Evolutionary conservation across 2,888 invertebrate species (phyloP), one percentile per base, ranked within the genome.

Genomic region (Aplocera efformata): DNA sequence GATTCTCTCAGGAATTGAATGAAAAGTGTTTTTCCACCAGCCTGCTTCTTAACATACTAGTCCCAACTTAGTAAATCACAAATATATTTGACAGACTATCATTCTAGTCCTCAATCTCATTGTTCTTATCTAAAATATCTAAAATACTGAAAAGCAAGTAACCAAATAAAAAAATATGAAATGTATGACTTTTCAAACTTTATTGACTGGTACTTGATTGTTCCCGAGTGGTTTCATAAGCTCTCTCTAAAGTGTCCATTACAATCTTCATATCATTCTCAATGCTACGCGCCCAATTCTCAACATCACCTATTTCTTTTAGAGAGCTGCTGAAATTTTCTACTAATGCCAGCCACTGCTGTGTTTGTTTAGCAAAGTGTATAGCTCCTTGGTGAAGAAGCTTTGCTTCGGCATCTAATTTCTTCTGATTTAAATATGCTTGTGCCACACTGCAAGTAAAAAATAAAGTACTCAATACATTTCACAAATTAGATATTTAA

Each of bases 221-320:
- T 53, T 79, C 81, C 53, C 75, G 78, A 27, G 92, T 90, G 13
- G 89, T 94, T 90, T 96, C 96, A 74, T 98, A 98, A 6, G 98
- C 98, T 76, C 95, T 93, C 83, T 98, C 98, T 49, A 99, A 89
- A 10, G 98, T 97, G 56, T 94, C 94, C 5, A 96, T 94, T 52
- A 99, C 94, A 1, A 96, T 94, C 68, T 94, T 92, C 94, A 99
- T 96, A 74, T 99, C 99, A 46, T 93, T 93, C 79, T 99, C 99
- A 61, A 99, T 99, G 54, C 96, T 97, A 53, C 94, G 92, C 0
- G 99, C 97, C 99, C 99, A 99, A 75, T 98, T 99, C 74, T 99
- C 98, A 1, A 98, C 98, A 89, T 99, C 99, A 0, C 99, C 99
- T 37, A 99, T 92, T 89, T 99, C 99, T 90, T 98, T 96, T 1